Base-by-base conservation (phyloP, 2,888 invertebrate species). In the Tenodera sinensis region DNA sequence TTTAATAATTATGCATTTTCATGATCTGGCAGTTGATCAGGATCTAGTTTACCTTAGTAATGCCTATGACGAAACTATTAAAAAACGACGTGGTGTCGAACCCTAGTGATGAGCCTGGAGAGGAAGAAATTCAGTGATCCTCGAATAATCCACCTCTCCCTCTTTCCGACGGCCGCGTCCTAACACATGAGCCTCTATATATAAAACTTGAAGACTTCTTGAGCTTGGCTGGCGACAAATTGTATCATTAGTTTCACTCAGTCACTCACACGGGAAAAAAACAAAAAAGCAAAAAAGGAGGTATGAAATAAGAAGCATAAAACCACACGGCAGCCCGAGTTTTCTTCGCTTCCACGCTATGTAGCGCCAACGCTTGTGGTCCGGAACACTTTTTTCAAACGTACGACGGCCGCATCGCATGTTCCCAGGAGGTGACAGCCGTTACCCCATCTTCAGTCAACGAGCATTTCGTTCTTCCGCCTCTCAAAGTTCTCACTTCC, bases 221-320 rank as follows among this genome's bases (percentile, higher is more conserved):
- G 88, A 87, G 83, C 34, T 87, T 83, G 87, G 87, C 83, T 89
- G 90, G 88, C 90, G 90, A 90, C 90, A 90, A 90, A 90, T 90
- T 90, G 90, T 90, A 88, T 90, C 90, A 89, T 90, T 90, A 90
- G 89, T 89, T 87, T 83, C 87, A 83, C 87, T 87, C 87, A 87
- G 82, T 87, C 87, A 87, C 82, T 83, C 87, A 83, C 87, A 87
- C 34, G 83, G 27, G 27, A 3, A 71, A 25, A 82, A 12, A 28
- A 82, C 25, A 82, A 87, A 87, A n/a, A 87, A n/a, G n/a, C 14
- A 30, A 14, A 83, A n/a, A n/a, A 86, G 15, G 28, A 28, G 4
- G 20, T 71, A 71, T 25, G 25, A 71, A 71, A 71, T 71, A 71
- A 71, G 54, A 71, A 71, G 54, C 54, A 71, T 20, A 71, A 71